Evolutionary conservation across 2,888 invertebrate species (phyloP).

Genomic region (Apotomis betuletana): DNA sequence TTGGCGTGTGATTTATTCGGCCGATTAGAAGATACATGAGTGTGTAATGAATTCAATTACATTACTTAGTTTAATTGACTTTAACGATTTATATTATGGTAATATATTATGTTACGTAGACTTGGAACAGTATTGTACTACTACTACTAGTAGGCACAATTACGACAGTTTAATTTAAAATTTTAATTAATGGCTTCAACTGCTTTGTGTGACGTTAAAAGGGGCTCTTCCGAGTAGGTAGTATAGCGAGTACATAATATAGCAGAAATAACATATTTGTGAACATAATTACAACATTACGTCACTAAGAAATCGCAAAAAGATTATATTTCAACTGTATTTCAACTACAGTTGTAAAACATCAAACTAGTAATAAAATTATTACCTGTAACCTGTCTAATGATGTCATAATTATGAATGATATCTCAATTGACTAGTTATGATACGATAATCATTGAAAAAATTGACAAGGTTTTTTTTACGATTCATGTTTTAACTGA

Average conservation of each 20-base stretch:
- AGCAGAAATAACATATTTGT: too few species aligned
- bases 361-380: conserved; percentile 5
- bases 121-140: too few species aligned
- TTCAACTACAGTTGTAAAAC: neutral
- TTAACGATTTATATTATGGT: neutral
- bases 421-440: conserved; percentile 24
- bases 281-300: neutral
- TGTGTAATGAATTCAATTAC: conserved; percentile 25
- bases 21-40: conserved; percentile 17
- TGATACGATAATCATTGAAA: conserved; percentile 25
- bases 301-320: neutral
- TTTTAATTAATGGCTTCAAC: too few species aligned
- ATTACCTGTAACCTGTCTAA: conserved; percentile 29
- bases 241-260: too few species aligned
- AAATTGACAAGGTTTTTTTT: conserved; percentile 22
- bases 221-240: too few species aligned
- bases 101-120: neutral
- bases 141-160: too few species aligned
- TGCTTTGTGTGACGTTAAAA: too few species aligned
- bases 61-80: conserved; percentile 1
- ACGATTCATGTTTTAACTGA: conserved; percentile 29
- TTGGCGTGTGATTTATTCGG: conserved; percentile 20
- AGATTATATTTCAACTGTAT: neutral
- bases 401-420: conserved; percentile 37
- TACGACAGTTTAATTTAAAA: too few species aligned